Base-by-base conservation (phyloP, 2,888 invertebrate species). In the Glyphotaelius pellucidus region DNA sequence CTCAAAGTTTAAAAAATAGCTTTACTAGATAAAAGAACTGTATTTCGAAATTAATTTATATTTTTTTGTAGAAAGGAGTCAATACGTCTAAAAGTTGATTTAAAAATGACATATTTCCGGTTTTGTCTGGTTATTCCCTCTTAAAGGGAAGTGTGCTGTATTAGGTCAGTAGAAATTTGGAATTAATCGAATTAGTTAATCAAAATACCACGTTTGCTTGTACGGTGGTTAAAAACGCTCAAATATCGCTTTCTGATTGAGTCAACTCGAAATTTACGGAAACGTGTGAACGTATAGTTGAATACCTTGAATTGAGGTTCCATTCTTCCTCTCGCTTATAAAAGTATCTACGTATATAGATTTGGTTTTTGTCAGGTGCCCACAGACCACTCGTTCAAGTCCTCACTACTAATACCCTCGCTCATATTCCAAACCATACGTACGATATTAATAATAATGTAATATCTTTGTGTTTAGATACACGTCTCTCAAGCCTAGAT, bases 201-300 rank as follows among this genome's bases (percentile, higher is more conserved):
- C 11, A 42, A 42, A 38, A 11, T 12, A 42, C 42, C 19, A 52
- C 19, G 19, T 52, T 19, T 52, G 11, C 52, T 14, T 52, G 4
- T 19, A 19, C 19, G 15, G 52, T 19, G 25, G n/a, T 67, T 67
- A 25, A 9, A 25, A 67, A 67, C 25, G 67, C n/a, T 67, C 67
- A n/a, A n/a, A 67, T 9, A 86, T 47, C 42, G 52, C 42, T 42
- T 86, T 86, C 52, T 35, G 86, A 35, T 25, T 42, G 86, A 86
- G 86, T 86, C 86, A 86, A 86, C 47, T 19, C 52, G 86, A 19
- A n/a, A 42, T 86, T 86, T 42, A 42, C 86, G 86, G 86, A 86
- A 86, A 86, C 30, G 83, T 83, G 38, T n/a, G 19, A 83, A 83
- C 52, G 14, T 25, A 67, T 52, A 79, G 88, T 88, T 52, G 88